Evolutionary conservation across 2,888 invertebrate species (phyloP), one percentile per base, ranked within the genome.

Genomic region (Drosophila setosimentum): DNA sequence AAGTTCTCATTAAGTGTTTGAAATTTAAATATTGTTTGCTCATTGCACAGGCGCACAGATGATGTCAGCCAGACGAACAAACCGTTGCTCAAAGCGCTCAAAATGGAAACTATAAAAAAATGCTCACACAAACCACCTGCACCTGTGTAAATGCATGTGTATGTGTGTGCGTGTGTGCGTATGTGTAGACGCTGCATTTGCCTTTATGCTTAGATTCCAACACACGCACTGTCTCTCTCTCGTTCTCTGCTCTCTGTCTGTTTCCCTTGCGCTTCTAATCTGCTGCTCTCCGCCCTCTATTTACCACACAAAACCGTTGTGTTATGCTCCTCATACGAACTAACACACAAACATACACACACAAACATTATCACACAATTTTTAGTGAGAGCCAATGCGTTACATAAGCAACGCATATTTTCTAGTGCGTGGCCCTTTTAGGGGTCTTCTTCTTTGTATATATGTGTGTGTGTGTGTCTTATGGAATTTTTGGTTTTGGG

Each of bases 11-110:
- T 24, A 62, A 61, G 58, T 77, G 67, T 76, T 73, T 65, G 60
- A 86, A 76, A 87, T 87, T 84, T 79, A 68, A 89, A 87, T 89
- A 87, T 78, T 82, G 87, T 79, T 84, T 79, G 81, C 27, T 62
- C 60, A 48, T 16, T 3, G 55, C 68, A 72, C 69, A 89, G 86
- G 86, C 79, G 87, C 81, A 13, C 86, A 86, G 89, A 73, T 21
- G 18, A 53, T 11, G 30, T 11, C 37, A 74, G 68, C 18, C 30
- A 32, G 64, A 57, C 50, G 35, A 48, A 30, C 35, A 51, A 55
- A 69, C 33, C 32, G 61, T 66, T 66, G 50, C 42, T 30, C 40
- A 70, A 76, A 62, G 48, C 33, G 37, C 35, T 42, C 50, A 62
- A 69, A 68, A 57, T 59, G 37, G 30, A 72, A 67, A 68, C 55